Evolutionary conservation across 2,888 invertebrate species (phyloP).

Genomic region (Diplazon laetatorius): DNA sequence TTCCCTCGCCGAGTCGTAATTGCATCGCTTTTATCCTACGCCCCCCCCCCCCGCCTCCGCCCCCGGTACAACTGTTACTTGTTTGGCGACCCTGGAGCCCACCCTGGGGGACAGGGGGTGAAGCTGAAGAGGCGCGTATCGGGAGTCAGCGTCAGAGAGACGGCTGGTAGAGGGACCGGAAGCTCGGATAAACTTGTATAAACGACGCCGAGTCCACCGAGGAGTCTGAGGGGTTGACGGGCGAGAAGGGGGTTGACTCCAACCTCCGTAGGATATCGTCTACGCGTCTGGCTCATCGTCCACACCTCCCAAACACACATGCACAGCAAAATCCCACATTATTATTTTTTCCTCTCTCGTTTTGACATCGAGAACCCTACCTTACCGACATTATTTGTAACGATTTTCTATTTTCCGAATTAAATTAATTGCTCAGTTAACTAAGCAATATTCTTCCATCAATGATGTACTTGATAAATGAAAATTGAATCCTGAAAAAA

Average conservation of each 20-base stretch:
- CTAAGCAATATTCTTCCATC: too few species aligned
- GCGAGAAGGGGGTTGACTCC: constrained; percentile 12
- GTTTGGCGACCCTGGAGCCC: constrained; percentile 72
- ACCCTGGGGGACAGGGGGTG: constrained; percentile 54
- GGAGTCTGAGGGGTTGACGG: constrained; percentile 31
- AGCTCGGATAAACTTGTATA: constrained; percentile 56
- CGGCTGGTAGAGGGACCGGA: constrained; percentile 12
- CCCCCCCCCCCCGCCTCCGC: too few species aligned
- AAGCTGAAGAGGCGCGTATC: constrained; percentile 73
- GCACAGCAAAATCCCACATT: too few species aligned
- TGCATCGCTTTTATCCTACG: constrained; percentile 78
- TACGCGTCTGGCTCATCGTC: background rate
- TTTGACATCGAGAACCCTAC: too few species aligned
- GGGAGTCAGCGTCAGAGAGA: constrained; percentile 66
- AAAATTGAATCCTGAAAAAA: too few species aligned
- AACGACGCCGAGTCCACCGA: constrained; percentile 34
- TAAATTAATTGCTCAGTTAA: too few species aligned
- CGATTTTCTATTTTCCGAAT: too few species aligned
- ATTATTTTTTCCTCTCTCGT: too few species aligned
- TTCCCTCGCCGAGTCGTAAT: constrained; percentile 78
- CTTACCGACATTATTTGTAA: too few species aligned
- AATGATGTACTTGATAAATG: too few species aligned
- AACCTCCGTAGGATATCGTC: constrained; percentile 16
- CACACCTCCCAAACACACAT: constrained; percentile 9
- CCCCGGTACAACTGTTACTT: constrained; percentile 79